Percentiles rank a stretch among this genome's conserved stretches.
Conservation (phyloP, 92 coral and sea anemone genomes). For the Galaxea fascicularis region DNA sequence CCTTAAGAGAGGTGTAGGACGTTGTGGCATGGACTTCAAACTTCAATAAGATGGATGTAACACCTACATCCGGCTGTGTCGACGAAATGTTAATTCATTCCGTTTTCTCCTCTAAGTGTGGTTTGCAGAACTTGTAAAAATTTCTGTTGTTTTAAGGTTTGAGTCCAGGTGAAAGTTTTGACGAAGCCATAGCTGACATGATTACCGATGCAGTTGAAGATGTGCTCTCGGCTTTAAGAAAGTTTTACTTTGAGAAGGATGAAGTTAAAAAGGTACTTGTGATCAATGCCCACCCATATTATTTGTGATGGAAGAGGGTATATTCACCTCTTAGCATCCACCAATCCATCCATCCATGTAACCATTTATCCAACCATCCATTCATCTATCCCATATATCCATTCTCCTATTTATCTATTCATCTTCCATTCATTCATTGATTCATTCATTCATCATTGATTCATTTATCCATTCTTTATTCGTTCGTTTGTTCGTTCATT, state of each 20-base stretch:
- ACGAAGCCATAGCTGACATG: slow-evolving; percentile 37
- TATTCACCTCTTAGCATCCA: background rate
- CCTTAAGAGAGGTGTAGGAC: no score
- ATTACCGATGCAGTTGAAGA: slow-evolving; percentile 20
- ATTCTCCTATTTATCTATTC: no score
- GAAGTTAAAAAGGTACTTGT: slow-evolving; percentile 30
- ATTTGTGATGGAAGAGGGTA: background rate
- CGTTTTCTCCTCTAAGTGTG: background rate
- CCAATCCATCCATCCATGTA: background rate
- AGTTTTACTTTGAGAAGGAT: background rate
- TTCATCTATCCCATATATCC: no score
- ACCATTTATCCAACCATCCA: no score
- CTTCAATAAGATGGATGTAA: no score
- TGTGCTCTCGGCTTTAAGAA: background rate
- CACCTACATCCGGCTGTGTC: no score
- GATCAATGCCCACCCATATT: no score
- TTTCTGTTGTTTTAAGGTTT: background rate
- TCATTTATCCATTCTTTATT: no score
- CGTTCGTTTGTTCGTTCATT: no score
- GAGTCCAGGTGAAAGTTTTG: slow-evolving; percentile 8
- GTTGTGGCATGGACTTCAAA: no score
- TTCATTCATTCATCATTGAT: no score
- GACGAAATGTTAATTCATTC: background rate
- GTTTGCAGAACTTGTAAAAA: background rate
- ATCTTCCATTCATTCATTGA: no score